These are phyloP conservation scores for Lochmaea crataegi DNA, from an alignment of 2,888 invertebrate species.

Conservation along the genomic window DNA sequence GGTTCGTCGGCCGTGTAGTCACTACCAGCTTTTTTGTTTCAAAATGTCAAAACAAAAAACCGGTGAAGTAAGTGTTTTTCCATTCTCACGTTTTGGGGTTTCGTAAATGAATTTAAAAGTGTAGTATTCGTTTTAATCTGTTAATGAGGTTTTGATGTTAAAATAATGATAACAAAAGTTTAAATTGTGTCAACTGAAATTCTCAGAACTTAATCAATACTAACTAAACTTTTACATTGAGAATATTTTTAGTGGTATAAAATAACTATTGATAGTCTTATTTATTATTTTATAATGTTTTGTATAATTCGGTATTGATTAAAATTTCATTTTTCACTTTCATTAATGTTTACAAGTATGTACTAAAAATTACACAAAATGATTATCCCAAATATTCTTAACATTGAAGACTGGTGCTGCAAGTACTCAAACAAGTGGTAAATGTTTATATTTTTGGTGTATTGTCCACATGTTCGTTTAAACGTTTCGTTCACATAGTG, in stretches of 20 bases:
- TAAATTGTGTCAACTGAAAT: neutral
- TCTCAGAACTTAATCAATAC: neutral
- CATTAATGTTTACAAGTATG: neutral
- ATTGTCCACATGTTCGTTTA: conserved; percentile 7
- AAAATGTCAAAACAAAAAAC: conserved; percentile 8
- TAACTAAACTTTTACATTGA: neutral
- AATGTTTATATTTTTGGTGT: conserved; percentile 23
- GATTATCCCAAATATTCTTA: conserved; percentile 55
- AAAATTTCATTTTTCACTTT: neutral
- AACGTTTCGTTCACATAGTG: conserved; percentile 12
- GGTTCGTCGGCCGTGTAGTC: conserved; percentile 1
- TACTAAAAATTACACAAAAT: conserved; percentile 41
- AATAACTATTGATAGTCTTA: neutral
- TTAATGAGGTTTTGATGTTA: neutral
- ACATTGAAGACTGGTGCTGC: conserved; percentile 58
- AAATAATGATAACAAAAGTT: neutral
- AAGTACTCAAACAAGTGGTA: conserved; percentile 51
- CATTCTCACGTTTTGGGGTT: neutral
- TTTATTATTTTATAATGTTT: neutral
- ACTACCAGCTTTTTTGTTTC: conserved; percentile 9
- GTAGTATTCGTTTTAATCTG: neutral
- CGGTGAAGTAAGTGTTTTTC: neutral
- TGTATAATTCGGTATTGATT: neutral
- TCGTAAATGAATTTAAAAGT: neutral
- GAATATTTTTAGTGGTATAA: no score